Evolutionary conservation across 2,113 vertebrate genomes (phyloP).

Genomic region (Plestiodon gilberti): DNA sequence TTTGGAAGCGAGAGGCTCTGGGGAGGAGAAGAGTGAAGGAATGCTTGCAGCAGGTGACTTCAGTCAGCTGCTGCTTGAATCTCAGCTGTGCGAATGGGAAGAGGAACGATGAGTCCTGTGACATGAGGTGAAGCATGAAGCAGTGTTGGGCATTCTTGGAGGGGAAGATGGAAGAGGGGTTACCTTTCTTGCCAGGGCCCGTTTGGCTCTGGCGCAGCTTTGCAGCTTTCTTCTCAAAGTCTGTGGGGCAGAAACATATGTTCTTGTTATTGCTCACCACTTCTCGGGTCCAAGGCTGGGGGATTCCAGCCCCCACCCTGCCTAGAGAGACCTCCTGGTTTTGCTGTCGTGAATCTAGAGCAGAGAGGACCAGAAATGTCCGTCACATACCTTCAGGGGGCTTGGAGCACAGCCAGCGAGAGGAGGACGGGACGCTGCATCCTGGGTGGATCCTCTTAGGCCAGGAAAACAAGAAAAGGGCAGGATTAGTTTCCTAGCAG

Average conservation of each 20-base stretch:
- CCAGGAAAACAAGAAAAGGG: conserved; percentile 11
- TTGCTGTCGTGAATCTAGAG: too few species aligned
- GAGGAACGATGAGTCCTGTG: not conserved
- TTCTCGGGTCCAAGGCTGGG: not conserved
- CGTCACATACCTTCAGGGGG: conserved; percentile 72
- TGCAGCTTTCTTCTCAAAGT: conserved; percentile 73
- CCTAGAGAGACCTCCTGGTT: not conserved
- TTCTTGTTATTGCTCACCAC: not conserved
- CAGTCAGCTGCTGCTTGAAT: not conserved
- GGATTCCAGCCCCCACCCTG: too few species aligned
- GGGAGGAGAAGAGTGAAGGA: not conserved
- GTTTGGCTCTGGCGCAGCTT: conserved; percentile 28
- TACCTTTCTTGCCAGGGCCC: conserved; percentile 51
- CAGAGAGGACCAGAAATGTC: not conserved
- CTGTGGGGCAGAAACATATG: conserved; percentile 51
- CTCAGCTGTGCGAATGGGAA: too few species aligned
- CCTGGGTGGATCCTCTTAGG: not conserved
- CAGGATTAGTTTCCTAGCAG: not conserved
- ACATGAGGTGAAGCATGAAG: not conserved
- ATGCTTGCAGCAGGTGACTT: too few species aligned
- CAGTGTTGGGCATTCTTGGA: too few species aligned
- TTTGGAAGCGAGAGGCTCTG: conserved; percentile 35
- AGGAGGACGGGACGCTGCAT: not conserved
- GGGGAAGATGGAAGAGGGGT: not conserved
- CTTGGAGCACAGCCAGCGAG: conserved; percentile 69